Conservation (phyloP, 2,888 invertebrate genomes). For the Ochropleura leucogaster region DNA sequence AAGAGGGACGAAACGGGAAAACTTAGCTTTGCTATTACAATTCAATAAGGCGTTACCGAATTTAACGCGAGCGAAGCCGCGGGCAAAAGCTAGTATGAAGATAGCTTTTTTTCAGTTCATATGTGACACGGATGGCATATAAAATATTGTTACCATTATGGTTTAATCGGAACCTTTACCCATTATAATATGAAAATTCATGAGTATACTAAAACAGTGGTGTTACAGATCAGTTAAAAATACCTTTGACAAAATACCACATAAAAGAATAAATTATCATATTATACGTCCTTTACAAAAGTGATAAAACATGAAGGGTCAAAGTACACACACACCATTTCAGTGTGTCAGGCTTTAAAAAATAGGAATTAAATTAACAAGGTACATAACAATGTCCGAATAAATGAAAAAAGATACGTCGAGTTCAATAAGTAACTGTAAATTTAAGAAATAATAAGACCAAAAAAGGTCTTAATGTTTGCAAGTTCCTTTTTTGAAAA, state of each 20-base stretch:
- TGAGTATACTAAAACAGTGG: slow-evolving; percentile 14
- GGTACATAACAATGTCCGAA: neutral
- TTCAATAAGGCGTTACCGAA: too few species aligned
- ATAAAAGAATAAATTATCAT: slow-evolving; percentile 37
- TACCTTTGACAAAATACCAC: slow-evolving; percentile 23
- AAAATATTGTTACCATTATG: neutral
- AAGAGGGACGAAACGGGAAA: too few species aligned
- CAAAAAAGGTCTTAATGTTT: neutral
- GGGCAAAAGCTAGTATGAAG: too few species aligned
- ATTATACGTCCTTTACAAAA: neutral
- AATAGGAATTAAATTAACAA: neutral
- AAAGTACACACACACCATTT: slow-evolving; percentile 7
- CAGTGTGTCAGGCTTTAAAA: neutral
- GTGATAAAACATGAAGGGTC: slow-evolving; percentile 6
- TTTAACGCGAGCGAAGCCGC: too few species aligned
- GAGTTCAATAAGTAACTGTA: neutral
- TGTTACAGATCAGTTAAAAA: slow-evolving; percentile 14
- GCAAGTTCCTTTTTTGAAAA: slow-evolving; percentile 5
- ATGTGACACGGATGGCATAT: neutral
- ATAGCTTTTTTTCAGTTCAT: neutral
- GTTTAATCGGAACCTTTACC: neutral
- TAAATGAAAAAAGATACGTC: neutral
- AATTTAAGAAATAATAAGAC: neutral
- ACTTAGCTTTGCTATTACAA: too few species aligned
- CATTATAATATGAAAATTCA: slow-evolving; percentile 6